Evolutionary conservation across 2,888 invertebrate species (phyloP).

Genomic region (Cheilosia variabilis): DNA sequence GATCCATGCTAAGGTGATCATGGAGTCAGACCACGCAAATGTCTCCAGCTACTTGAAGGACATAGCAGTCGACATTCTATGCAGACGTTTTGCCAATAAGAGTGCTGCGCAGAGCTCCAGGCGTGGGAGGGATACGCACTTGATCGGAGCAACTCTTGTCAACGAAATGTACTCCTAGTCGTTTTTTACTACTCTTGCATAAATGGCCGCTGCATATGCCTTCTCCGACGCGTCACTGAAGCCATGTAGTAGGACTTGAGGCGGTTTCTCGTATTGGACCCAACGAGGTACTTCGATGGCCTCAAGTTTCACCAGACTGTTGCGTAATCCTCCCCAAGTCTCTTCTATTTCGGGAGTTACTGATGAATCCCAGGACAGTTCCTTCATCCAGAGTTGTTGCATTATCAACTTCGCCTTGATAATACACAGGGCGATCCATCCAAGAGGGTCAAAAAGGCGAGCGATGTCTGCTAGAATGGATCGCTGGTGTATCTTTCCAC

Average conservation of each 20-base stretch:
- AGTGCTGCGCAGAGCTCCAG: constrained; percentile 12
- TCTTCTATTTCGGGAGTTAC: too few relatives aligned
- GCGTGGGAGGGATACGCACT: not conserved
- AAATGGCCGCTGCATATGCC: constrained; percentile 4
- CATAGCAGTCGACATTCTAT: not conserved
- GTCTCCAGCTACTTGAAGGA: not conserved
- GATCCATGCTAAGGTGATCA: not conserved
- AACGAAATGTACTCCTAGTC: not conserved
- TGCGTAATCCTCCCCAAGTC: not conserved
- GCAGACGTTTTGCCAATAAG: not conserved
- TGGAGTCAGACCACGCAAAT: not conserved
- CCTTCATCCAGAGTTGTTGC: constrained; percentile 22
- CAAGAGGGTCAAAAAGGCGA: constrained; percentile 55
- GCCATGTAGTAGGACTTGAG: constrained; percentile 9
- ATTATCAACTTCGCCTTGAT: constrained; percentile 27
- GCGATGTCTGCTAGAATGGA: constrained; percentile 38
- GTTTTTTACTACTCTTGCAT: not conserved
- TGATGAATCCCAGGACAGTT: not conserved
- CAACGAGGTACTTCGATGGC: constrained; percentile 21
- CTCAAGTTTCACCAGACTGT: not conserved
- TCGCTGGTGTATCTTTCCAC: constrained; percentile 21
- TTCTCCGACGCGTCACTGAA: constrained; percentile 10
- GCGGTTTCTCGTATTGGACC: not conserved
- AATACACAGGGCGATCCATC: constrained; percentile 41
- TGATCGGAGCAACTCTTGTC: constrained; percentile 1